Base-by-base conservation (phyloP, 1,140 invertebrate species). In the Teleogryllus occipitalis region DNA sequence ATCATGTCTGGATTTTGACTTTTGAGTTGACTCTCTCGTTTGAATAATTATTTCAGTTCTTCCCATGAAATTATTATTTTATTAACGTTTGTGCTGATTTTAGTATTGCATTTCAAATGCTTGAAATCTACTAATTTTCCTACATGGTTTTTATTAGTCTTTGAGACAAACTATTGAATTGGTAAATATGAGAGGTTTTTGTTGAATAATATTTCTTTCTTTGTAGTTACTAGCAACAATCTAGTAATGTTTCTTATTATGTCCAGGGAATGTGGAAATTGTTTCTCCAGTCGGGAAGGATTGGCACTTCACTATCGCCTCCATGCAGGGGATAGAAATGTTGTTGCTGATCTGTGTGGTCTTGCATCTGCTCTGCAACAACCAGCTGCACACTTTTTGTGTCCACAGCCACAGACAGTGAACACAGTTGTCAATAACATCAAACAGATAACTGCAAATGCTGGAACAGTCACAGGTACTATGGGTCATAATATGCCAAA, bases 261-360 rank as follows among this genome's bases (percentile, higher is more conserved):
- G 27, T 86, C 78, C 83, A 90, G 90, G 79, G 90, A 92, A 85
- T 92, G 91, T 83, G 90, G 90, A 80, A 86, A 90, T 82, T 88
- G 89, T 76, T 92, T 92, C 83, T 88, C 89, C 80, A 92, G 89
- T 83, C 89, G 91, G 83, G 93, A 94, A 88, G 93, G 92, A 79
- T 87, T 95, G 77, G 92, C 93, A 79, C 87, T 94, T 80, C 94
- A 96, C 86, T 90, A 94, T 84, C 90, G 93, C 83, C 87, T 94
- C 84, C 95, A 96, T 87, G 92, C 92, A 80, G 94, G 93, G 79
- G 93, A 95, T 85, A 91, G 94, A 83, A 94, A 94, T 76, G 92
- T 94, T 83, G 93, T 95, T 78, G 96, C 94, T 81, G 94, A 95
- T 86, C 88, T 95, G 83, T 96, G 95, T 87, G 93, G 93, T 77